Evolutionary conservation across 2,113 vertebrate species (phyloP), one percentile per base, ranked within the genome.

Genomic region (Lophotis ruficrista): DNA sequence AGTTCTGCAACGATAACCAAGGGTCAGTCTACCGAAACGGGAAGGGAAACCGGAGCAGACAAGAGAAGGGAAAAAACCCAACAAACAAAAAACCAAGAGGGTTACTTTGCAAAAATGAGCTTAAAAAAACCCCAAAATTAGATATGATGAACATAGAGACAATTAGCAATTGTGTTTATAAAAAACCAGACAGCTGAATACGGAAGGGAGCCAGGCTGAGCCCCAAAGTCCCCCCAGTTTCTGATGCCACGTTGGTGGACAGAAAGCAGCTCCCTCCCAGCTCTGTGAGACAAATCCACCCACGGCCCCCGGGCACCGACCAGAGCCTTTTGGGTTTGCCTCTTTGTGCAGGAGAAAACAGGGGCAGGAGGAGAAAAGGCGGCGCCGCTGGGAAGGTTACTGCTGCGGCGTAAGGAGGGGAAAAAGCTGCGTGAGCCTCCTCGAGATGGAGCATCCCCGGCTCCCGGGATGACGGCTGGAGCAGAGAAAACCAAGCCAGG

Each of bases 1-100:
- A 99, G 98, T 98, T 99, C 99, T 99, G 98, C 98, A 98, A 98
- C 47, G 96, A 98, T 97, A 97, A 98, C 95, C 97, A 96, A 98
- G 98, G 98, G 97, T 99, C 98, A 98, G 98, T 97, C 98, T 98
- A 95, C 75, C 8, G 65, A 80, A 95, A 97, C 75, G 31, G 97
- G 96, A 95, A 92, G 91, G 95, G 97, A 90, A 96, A 94, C 64
- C 54, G 37, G 53, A 81, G 85, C 68, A 91, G 69, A 72, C 37
- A 51, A 79, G 79, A 79, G 37, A 89, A 77, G 48, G 35, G 64
- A 77, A 93, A 91, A 93, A 64, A 76, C 75, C 91, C 97, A 80
- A 87, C 28, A 84, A 97, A 95, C 50, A 89, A 97, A 95, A 76
- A 88, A 97, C 33, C 48, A 69, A 97, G 90, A 65, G 87, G 73